phyloP scores from a whole-genome alignment of 2,113 vertebrate species.

The Laticauda laticaudata region DNA sequence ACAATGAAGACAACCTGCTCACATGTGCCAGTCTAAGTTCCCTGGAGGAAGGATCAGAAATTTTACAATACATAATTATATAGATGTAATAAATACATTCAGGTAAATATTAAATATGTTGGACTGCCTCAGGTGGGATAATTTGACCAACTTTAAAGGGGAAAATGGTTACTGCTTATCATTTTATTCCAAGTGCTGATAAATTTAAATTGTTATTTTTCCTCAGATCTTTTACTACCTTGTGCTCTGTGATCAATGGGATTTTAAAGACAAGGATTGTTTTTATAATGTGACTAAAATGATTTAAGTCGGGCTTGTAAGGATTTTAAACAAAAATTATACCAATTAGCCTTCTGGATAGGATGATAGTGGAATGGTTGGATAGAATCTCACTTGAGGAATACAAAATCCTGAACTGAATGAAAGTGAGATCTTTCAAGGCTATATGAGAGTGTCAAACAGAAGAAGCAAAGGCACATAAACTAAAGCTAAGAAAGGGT shows the following conservation, averaged over 20 bases:
- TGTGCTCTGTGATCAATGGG: background rate
- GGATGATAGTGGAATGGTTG: background rate
- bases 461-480: constrained; percentile 74
- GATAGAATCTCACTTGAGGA: constrained; percentile 56
- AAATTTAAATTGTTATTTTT: background rate
- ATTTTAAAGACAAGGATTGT: background rate
- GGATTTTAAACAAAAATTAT: constrained; percentile 35
- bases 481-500: constrained; percentile 75
- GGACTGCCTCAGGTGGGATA: background rate
- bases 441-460: constrained; percentile 75
- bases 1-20: background rate
- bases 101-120: background rate
- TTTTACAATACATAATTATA: background rate
- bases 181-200: background rate
- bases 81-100: background rate
- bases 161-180: background rate
- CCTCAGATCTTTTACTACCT: background rate
- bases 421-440: constrained; percentile 75
- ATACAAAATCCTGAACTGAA: constrained; percentile 74
- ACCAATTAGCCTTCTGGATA: constrained; percentile 46
- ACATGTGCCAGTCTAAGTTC: background rate
- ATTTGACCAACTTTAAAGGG: background rate
- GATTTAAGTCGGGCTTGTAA: constrained; percentile 34
- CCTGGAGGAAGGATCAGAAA: background rate
- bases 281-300: constrained; percentile 25